A percentile compares a stretch with the other conserved stretches of the same genome.
phyloP scores from a whole-genome alignment of 1,140 invertebrate genomes.

The Habropoda laboriosa region DNA sequence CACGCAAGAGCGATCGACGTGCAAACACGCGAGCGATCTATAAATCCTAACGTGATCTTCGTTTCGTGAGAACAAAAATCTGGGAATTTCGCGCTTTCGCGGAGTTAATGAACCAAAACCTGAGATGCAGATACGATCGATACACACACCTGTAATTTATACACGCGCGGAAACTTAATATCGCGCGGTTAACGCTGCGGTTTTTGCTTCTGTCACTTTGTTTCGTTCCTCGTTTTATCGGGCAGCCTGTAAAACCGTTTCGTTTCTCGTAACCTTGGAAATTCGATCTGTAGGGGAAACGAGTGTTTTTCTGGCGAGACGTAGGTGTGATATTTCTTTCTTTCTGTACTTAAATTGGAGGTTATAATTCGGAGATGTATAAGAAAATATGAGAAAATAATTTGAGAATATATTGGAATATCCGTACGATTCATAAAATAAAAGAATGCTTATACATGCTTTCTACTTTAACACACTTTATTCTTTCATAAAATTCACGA shows the following conservation, averaged over 20 bases:
- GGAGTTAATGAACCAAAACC: slow-evolving; percentile 20
- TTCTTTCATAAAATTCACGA: too few relatives aligned
- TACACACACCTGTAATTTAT: background rate
- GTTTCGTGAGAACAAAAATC: background rate
- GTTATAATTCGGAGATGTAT: too few relatives aligned
- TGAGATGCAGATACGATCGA: background rate
- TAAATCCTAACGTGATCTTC: background rate
- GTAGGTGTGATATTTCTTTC: too few relatives aligned
- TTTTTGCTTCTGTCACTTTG: background rate
- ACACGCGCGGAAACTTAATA: slow-evolving; percentile 18
- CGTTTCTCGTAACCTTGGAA: background rate
- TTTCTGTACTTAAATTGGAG: background rate
- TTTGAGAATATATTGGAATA: too few relatives aligned
- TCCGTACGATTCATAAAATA: too few relatives aligned
- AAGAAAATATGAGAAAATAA: too few relatives aligned
- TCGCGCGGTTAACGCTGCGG: background rate
- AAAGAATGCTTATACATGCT: too few relatives aligned
- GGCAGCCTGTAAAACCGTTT: background rate
- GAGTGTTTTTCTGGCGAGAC: background rate
- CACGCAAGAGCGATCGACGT: background rate
- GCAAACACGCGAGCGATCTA: background rate
- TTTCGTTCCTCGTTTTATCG: background rate
- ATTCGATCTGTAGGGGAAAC: background rate
- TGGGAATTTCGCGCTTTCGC: slow-evolving; percentile 20
- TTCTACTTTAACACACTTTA: too few relatives aligned